phyloP scores from a whole-genome alignment of 2,797 vertebrate genomes.

The Macropodus opercularis region DNA sequence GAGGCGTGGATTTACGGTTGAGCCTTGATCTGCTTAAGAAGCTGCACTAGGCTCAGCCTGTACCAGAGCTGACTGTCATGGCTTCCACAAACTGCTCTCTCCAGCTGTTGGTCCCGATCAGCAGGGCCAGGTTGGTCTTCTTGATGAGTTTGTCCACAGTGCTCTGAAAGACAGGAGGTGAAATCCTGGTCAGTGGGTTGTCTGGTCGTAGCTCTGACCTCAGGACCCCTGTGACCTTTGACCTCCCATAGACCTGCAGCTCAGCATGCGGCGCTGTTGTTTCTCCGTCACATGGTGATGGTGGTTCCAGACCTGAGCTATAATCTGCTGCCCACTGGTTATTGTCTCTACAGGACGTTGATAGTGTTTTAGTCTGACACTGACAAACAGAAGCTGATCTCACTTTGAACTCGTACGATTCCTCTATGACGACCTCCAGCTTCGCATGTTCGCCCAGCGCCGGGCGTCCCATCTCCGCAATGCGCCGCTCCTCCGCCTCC shows the following conservation, averaged over 20 bases:
- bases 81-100: conserved; percentile 97
- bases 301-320: too few relatives aligned
- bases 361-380: not conserved
- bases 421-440: conserved; percentile 93
- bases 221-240: too few relatives aligned
- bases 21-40: too few relatives aligned
- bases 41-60: conserved; percentile 6
- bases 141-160: conserved; percentile 98
- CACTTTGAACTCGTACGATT: conserved; percentile 98
- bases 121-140: conserved; percentile 96
- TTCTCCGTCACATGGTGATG: too few relatives aligned
- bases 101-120: conserved; percentile 97
- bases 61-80: conserved; percentile 93
- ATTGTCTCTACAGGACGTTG: not conserved
- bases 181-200: not conserved
- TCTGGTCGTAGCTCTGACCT: too few relatives aligned
- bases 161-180: conserved; percentile 77
- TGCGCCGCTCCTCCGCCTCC: conserved; percentile 89
- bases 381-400: not conserved
- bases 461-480: conserved; percentile 92
- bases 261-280: too few relatives aligned
- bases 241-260: too few relatives aligned
- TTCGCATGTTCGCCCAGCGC: conserved; percentile 88
- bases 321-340: too few relatives aligned
- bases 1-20: not conserved